phyloP scores from a whole-genome alignment of 2,888 invertebrate species.

The Rhaphigaster nebulosa region DNA sequence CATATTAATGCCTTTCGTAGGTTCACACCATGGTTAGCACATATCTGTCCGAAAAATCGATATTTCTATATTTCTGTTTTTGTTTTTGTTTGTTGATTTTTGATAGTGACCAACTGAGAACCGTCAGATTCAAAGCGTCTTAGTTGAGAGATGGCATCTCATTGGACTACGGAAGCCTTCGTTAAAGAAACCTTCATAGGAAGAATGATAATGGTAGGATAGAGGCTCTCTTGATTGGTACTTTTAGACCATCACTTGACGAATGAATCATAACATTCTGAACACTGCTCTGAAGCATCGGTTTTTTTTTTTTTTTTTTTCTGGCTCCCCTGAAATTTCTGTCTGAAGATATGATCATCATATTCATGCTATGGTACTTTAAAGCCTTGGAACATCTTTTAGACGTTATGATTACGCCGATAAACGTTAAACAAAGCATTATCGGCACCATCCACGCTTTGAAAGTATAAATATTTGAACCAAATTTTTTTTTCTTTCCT shows the following conservation, averaged over 20 bases:
- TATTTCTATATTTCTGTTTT: too few species aligned
- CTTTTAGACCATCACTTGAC: slow-evolving; percentile 28
- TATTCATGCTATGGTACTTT: neutral
- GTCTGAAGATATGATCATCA: neutral
- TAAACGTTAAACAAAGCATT: neutral
- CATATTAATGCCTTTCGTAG: too few species aligned
- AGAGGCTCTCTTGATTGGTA: neutral
- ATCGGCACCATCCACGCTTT: neutral
- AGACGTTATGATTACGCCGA: neutral
- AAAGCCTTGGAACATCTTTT: neutral
- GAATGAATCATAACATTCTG: slow-evolving; percentile 16
- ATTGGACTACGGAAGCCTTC: neutral
- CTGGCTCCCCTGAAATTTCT: neutral
- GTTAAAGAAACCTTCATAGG: slow-evolving; percentile 16
- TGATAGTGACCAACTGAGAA: neutral
- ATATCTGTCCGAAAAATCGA: too few species aligned
- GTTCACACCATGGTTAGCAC: too few species aligned
- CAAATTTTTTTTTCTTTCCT: too few species aligned
- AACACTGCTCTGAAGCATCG: neutral
- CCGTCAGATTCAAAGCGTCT: neutral
- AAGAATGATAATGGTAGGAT: slow-evolving; percentile 30
- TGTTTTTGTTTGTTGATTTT: too few species aligned
- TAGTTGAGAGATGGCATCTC: neutral
- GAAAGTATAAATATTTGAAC: neutral
- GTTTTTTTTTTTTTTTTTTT: too few species aligned